Percentiles rank a stretch among this genome's conserved stretches.
phyloP scores from a whole-genome alignment of 2,888 invertebrate genomes.

The Cylloceria caligata region DNA sequence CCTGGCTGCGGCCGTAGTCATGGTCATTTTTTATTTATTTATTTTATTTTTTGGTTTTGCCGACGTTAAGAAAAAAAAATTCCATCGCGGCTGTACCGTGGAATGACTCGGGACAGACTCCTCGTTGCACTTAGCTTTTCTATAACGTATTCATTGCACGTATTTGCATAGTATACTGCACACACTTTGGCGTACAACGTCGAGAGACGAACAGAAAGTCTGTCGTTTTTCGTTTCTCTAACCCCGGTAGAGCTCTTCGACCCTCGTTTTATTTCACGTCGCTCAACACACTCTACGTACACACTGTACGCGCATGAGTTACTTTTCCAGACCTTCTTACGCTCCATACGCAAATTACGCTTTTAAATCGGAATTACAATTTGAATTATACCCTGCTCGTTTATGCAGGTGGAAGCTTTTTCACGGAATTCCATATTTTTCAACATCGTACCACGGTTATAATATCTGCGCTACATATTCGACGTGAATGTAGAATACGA shows the following conservation, averaged over 20 bases:
- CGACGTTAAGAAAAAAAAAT: slow-evolving; percentile 12
- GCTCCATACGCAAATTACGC: slow-evolving; percentile 49
- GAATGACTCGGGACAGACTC: slow-evolving; percentile 21
- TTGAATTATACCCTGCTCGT: slow-evolving; percentile 63
- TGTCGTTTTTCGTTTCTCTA: slow-evolving; percentile 3
- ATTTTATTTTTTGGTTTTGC: slow-evolving; percentile 13
- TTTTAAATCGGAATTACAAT: slow-evolving; percentile 63
- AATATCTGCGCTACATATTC: slow-evolving; percentile 3
- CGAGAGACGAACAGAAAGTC: slow-evolving; percentile 23
- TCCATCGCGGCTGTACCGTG: slow-evolving; percentile 4
- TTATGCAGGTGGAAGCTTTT: slow-evolving; percentile 38
- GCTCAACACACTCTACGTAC: slow-evolving; percentile 34
- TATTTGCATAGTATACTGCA: slow-evolving; percentile 64
- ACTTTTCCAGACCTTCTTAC: slow-evolving; percentile 31
- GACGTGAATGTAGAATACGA: background rate
- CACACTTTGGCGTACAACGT: slow-evolving; percentile 26
- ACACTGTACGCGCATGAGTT: slow-evolving; percentile 14
- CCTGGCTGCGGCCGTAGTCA: background rate
- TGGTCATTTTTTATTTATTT: slow-evolving; percentile 10
- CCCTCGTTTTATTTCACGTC: slow-evolving; percentile 28
- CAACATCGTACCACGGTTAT: background rate
- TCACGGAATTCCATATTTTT: slow-evolving; percentile 34
- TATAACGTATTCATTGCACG: slow-evolving; percentile 67
- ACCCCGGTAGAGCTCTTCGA: slow-evolving; percentile 1
- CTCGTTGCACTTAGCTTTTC: slow-evolving; percentile 60